Evolutionary conservation across 1,140 invertebrate species (phyloP).

Genomic region (Eulimnadia texana): DNA sequence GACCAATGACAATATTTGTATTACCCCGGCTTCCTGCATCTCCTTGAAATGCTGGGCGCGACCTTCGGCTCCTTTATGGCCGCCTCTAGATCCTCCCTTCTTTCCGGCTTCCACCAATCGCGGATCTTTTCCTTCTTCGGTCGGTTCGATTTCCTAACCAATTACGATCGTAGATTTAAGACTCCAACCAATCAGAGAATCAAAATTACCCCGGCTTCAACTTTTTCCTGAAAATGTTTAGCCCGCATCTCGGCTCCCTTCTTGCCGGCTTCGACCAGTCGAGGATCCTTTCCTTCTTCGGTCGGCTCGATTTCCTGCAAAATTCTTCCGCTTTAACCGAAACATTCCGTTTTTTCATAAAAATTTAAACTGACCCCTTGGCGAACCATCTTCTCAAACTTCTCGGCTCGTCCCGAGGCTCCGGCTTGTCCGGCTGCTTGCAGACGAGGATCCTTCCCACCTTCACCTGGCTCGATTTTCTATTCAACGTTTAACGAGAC

Average conservation of each 20-base stretch:
- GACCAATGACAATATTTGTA: neutral
- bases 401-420: neutral
- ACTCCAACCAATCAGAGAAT: neutral
- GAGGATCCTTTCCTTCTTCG: constrained; percentile 9
- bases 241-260: constrained; percentile 11
- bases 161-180: neutral
- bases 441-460: constrained; percentile 7
- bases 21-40: constrained; percentile 7
- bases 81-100: neutral
- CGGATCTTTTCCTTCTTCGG: constrained; percentile 6
- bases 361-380: constrained; percentile 4
- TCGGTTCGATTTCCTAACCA: constrained; percentile 3
- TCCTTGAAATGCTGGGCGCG: constrained; percentile 5
- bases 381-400: neutral
- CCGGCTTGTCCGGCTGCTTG: constrained; percentile 5
- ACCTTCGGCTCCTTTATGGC: neutral
- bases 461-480: constrained; percentile 9
- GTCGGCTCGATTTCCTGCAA: constrained; percentile 2
- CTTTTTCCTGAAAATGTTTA: constrained; percentile 4
- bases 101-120: constrained; percentile 10
- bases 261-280: constrained; percentile 2
- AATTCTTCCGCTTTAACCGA: neutral
- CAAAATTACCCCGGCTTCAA: constrained; percentile 1
- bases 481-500: neutral
- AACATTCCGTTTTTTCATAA: neutral